These are phyloP conservation scores for Polia nebulosa DNA, from an alignment of 2,888 invertebrate genomes.

Conservation along the genomic window DNA sequence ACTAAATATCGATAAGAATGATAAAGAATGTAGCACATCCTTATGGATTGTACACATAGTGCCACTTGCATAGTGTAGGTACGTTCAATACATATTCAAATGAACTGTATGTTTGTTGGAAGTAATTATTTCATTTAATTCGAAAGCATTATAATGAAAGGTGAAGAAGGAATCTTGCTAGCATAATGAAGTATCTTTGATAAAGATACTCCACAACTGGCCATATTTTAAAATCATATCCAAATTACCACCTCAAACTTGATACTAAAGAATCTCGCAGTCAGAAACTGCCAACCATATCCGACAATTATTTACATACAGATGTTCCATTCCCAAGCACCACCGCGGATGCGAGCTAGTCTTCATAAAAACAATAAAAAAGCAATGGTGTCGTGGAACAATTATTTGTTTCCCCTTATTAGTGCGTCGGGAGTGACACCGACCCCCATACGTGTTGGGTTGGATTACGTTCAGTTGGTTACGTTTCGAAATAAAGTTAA, in stretches of 20 bases:
- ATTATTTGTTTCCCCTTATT: constrained; percentile 67
- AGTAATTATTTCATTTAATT: background rate
- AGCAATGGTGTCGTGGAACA: constrained; percentile 44
- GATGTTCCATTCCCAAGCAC: constrained; percentile 27
- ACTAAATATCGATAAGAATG: constrained; percentile 49
- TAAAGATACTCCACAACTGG: no score
- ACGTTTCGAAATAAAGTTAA: constrained; percentile 20
- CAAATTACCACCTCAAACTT: background rate
- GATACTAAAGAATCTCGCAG: background rate
- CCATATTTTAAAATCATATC: background rate
- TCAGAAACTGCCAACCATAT: background rate
- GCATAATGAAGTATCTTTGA: no score
- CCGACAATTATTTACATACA: no score
- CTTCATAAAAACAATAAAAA: constrained; percentile 53
- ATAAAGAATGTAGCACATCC: background rate
- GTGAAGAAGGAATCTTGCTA: background rate
- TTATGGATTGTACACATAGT: constrained; percentile 8
- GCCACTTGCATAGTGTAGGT: background rate
- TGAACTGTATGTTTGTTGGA: constrained; percentile 3
- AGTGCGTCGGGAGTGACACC: constrained; percentile 45
- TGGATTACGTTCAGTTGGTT: constrained; percentile 26
- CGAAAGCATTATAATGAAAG: background rate
- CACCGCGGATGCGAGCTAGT: constrained; percentile 46
- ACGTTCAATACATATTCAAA: background rate
- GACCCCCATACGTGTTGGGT: constrained; percentile 25